Base-by-base conservation (phyloP, 2,797 vertebrate genomes). In the Coluber constrictor region DNA sequence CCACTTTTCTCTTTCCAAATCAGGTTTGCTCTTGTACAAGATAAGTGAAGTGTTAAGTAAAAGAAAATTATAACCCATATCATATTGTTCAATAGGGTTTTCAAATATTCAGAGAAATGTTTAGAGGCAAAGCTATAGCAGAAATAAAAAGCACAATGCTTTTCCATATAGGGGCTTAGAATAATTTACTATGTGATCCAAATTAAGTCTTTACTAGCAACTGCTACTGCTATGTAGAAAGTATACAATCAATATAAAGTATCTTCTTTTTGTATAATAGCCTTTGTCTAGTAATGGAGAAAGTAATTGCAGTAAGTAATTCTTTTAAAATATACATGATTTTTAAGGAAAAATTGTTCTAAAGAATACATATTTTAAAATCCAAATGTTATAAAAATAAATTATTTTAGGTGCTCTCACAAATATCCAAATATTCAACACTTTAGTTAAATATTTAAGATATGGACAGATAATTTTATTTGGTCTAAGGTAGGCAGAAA, bases 361-460 rank as follows among this genome's bases (percentile, higher is more conserved):
- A 61, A 83, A 79, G 56, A 16, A 91, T 91, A 25, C 86, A 9
- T 13, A 87, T 91, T 87, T 37, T 63, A 91, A 91, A 91, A 87
- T 27, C 83, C 27, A 91, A 66, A 66, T 23, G 6, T 55, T 86
- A 60, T 55, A 15, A 61, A 88, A 88, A 74, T 5, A 51, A 83
- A 83, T 47, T 83, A 47, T 83, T 25, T 47, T 83, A 83, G 43
- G 10, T 83, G 8, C 43, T 79, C 37, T 47, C 37, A 83, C 20
- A 83, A 83, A 47, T 83, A 83, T 83, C 3, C 25, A 20, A 54
- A 54, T 29, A 63, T 54, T 51, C 32, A 87, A 55, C 25, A 10
- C 18, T 54, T n/a, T 15, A 23, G 43, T 29, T 51, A 83, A 32
- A 56, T 8, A 57, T 29, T 57, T 13, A 83, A 59, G 12, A 29